Percentiles rank a stretch among this genome's conserved stretches.
These are phyloP conservation scores for Sebastes alutus DNA, from an alignment of 2,797 vertebrate species.

Conservation along the genomic window DNA sequence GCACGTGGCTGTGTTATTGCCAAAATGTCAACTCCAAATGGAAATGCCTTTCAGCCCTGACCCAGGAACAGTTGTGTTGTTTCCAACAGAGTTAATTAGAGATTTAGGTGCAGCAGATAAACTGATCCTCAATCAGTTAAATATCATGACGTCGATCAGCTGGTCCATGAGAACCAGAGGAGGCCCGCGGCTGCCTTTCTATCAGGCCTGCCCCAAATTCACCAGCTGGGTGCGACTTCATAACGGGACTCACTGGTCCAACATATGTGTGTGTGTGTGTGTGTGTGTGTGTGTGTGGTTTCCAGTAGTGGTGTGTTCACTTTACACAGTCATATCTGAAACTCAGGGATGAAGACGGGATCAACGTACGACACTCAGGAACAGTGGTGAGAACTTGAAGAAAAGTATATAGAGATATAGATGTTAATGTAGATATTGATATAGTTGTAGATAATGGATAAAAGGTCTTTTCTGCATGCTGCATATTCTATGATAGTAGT, in stretches of 20 bases:
- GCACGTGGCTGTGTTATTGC: constrained; percentile 11
- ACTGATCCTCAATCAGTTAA: constrained; percentile 34
- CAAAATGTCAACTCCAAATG: constrained; percentile 2
- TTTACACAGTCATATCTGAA: constrained; percentile 43
- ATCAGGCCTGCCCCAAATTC: constrained; percentile 79
- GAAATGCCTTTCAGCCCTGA: background rate
- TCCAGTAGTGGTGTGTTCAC: constrained; percentile 24
- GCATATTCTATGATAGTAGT: background rate
- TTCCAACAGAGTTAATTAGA: background rate
- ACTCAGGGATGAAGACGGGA: constrained; percentile 61
- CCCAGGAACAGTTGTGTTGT: background rate
- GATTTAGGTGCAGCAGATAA: background rate
- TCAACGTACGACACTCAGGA: constrained; percentile 33
- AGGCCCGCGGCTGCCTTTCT: constrained; percentile 64
- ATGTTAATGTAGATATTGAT: background rate
- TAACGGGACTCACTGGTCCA: constrained; percentile 51
- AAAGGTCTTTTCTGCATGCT: background rate
- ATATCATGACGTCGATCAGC: constrained; percentile 24
- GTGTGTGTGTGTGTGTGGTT: background rate
- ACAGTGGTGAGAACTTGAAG: constrained; percentile 39
- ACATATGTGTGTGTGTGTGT: background rate
- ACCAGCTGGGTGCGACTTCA: constrained; percentile 79
- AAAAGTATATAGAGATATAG: background rate
- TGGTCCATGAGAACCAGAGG: constrained; percentile 44
- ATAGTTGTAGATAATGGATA: background rate